These are phyloP conservation scores for Drosophila peninsularis DNA, from an alignment of 2,888 invertebrate genomes.

Conservation along the genomic window DNA sequence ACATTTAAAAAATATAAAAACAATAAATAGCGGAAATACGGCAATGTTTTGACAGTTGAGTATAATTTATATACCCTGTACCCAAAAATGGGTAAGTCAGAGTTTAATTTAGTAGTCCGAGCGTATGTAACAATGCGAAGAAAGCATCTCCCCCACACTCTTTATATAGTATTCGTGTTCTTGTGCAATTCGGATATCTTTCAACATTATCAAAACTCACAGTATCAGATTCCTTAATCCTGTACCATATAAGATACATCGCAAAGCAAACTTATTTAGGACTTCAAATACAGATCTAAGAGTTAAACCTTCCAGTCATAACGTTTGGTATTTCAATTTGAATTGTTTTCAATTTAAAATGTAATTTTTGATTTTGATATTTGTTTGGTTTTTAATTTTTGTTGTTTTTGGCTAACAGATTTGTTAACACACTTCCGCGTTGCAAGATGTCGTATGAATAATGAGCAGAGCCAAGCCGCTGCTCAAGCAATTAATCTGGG, in stretches of 20 bases:
- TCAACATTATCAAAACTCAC: not conserved
- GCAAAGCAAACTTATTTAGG: no score
- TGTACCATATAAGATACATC: no score
- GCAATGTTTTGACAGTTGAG: conserved; percentile 23
- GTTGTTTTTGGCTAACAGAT: conserved; percentile 27
- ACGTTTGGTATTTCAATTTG: not conserved
- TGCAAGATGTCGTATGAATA: conserved; percentile 62
- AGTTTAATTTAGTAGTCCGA: conserved; percentile 20
- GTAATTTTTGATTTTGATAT: not conserved
- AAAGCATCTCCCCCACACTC: conserved; percentile 9
- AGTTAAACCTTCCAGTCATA: no score
- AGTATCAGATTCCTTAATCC: no score
- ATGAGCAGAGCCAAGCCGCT: conserved; percentile 51
- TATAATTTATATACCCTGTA: conserved; percentile 40
- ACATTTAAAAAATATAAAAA: conserved; percentile 25
- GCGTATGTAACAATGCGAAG: conserved; percentile 4
- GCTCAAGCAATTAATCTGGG: conserved; percentile 70
- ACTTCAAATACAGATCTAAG: no score
- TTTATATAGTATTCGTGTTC: conserved; percentile 10
- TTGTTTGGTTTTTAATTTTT: not conserved
- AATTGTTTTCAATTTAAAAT: not conserved
- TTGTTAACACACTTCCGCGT: conserved; percentile 63
- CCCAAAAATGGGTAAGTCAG: conserved; percentile 24
- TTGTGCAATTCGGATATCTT: conserved; percentile 2
- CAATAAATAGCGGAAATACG: conserved; percentile 63